Evolutionary conservation across 1,140 invertebrate genomes (phyloP).

Genomic region (Apis mellifera): Amel_HAv3.1 CM009931.2:25882001-25882500

Average conservation of each 20-base stretch:
- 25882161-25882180: too few species aligned
- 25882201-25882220: background rate
- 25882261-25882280: slow-evolving; percentile 14
- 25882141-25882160: background rate
- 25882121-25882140: background rate
- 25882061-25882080: too few species aligned
- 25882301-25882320: background rate
- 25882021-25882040: slow-evolving; percentile 37
- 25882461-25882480: background rate
- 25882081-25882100: background rate
- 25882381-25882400: background rate
- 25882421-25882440: too few species aligned
- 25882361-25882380: background rate
- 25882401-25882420: background rate
- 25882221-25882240: background rate
- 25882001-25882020: slow-evolving; percentile 47
- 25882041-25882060: too few species aligned
- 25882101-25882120: too few species aligned
- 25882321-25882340: background rate
- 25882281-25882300: slow-evolving; percentile 3
- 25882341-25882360: background rate
- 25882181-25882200: too few species aligned
- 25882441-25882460: too few species aligned
- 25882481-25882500: background rate
- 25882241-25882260: background rate